Evolutionary conservation across 2,797 vertebrate genomes (phyloP).

Genomic region (Acipenser oxyrinchus): DNA sequence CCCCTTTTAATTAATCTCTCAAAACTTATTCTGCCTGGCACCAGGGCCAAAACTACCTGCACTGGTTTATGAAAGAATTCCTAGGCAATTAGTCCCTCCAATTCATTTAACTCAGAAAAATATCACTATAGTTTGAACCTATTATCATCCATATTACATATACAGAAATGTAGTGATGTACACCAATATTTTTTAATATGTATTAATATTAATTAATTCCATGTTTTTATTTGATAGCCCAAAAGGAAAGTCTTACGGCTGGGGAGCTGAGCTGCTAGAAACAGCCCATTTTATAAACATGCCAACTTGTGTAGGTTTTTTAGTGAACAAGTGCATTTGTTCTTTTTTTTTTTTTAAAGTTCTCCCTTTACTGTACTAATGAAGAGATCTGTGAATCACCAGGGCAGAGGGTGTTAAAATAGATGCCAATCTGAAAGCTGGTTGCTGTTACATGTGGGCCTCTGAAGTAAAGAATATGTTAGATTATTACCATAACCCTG

Average conservation of each 20-base stretch:
- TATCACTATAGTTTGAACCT: background rate
- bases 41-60: constrained; percentile 5
- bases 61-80: constrained; percentile 4
- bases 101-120: too few species aligned
- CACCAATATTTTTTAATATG: too few species aligned
- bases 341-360: background rate
- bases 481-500: too few species aligned
- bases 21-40: constrained; percentile 17
- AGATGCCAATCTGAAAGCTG: background rate
- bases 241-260: too few species aligned
- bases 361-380: background rate
- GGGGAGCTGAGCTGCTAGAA: too few species aligned
- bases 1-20: constrained; percentile 10
- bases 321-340: background rate
- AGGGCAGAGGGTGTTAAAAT: background rate
- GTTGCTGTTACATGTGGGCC: background rate
- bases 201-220: too few species aligned
- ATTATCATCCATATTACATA: too few species aligned
- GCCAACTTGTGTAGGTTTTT: background rate
- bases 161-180: too few species aligned
- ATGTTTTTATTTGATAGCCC: too few species aligned
- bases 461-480: background rate
- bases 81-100: background rate
- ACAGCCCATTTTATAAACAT: too few species aligned
- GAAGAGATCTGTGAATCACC: background rate